Evolutionary conservation across 2,888 invertebrate species (phyloP).

Genomic region (Serripes groenlandicus): DNA sequence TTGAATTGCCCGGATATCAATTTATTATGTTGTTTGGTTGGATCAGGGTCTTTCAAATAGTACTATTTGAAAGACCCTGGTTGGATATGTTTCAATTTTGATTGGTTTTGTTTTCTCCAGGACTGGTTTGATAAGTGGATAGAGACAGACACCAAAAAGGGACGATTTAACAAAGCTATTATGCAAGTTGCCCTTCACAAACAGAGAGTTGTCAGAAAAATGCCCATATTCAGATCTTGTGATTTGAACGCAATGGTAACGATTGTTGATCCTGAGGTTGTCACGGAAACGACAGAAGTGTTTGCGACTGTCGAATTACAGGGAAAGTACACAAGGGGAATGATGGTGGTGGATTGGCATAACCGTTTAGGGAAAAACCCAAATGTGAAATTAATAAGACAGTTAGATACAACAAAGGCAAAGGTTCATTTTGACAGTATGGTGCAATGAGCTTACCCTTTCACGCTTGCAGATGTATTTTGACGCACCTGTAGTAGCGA

Average conservation of each 20-base stretch:
- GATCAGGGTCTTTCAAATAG: too few species aligned
- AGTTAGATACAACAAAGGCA: slow-evolving; percentile 69
- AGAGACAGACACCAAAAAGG: slow-evolving; percentile 70
- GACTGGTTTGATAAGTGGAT: slow-evolving; percentile 74
- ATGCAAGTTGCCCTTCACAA: slow-evolving; percentile 31
- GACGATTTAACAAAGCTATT: slow-evolving; percentile 71
- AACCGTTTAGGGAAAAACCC: slow-evolving; percentile 59
- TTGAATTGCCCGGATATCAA: too few species aligned
- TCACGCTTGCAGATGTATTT: too few species aligned
- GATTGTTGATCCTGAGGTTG: slow-evolving; percentile 72
- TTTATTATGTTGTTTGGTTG: too few species aligned
- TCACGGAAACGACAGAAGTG: slow-evolving; percentile 69
- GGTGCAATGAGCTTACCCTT: slow-evolving; percentile 53
- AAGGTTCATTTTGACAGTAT: slow-evolving; percentile 66
- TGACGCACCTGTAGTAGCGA: too few species aligned
- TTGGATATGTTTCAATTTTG: too few species aligned
- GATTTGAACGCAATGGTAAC: slow-evolving; percentile 79
- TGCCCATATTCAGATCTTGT: slow-evolving; percentile 75
- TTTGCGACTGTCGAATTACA: slow-evolving; percentile 88
- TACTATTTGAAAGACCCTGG: too few species aligned
- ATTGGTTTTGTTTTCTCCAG: slow-evolving; percentile 68
- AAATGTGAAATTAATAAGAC: slow-evolving; percentile 78
- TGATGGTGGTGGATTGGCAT: slow-evolving; percentile 89
- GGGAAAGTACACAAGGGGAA: slow-evolving; percentile 89
- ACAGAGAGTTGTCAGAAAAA: slow-evolving; percentile 40